Evolutionary conservation across 2,113 vertebrate species (phyloP), one percentile per base, ranked within the genome.

Genomic region (Myxocyprinus asiaticus): DNA sequence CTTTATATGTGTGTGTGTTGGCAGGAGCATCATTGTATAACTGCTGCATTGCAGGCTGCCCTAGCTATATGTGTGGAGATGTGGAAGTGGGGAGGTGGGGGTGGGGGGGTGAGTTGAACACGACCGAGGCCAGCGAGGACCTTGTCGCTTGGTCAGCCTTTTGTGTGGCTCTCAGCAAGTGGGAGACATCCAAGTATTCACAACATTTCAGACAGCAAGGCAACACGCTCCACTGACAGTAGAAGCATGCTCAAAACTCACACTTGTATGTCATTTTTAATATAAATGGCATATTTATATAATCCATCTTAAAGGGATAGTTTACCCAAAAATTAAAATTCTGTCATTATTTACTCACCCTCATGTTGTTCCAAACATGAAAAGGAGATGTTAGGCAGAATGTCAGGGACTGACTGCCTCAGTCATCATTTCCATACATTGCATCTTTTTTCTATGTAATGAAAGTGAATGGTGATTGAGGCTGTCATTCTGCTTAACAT

Each of bases 1-100:
- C 43, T 67, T 14, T 22, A 9, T 78, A 70, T 43, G 66, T 62
- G 12, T 80, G 42, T 67, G 74, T 59, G 63, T 79, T 77, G 78
- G 80, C 77, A 81, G 78, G 71, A 83, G 84, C 79, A 64, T 76
- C 15, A 77, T 86, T 87, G 87, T 81, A 82, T 90, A 90, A 92
- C 53, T 77, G 76, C 87, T 86, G 83, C 84, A 88, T 64, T 89
- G 88, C 84, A 78, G 88, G 84, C 88, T 86, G 81, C 79, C 84
- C 69, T 63, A 9, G 79, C 81, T 84, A 81, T 85, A 88, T 85
- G 90, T 87, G 81, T 70, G 61, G 78, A 86, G 83, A 79, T 50
- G 81, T 79, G 69, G 76, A 71, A 65, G 78, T 64, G 15, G 69
- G 67, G 51, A 43, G 79, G 79, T 59, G 48, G 74, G 79, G 81